Conservation (phyloP, 35 echinoderm and acorn worm species). For the Ophiothrix spiculata region DNA sequence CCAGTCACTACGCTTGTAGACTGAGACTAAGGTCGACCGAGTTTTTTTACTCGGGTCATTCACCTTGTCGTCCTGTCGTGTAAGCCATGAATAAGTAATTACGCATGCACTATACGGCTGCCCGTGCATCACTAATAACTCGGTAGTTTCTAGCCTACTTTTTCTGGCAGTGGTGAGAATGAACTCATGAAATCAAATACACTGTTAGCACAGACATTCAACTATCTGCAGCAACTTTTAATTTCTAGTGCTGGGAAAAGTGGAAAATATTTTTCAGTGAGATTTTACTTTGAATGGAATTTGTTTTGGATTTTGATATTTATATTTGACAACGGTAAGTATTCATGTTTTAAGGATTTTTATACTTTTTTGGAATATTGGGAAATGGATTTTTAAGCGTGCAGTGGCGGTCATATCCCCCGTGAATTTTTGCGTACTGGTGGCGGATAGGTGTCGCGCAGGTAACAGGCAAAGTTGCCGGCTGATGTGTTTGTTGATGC, state of each 20-base stretch:
- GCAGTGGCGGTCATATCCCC: too few relatives aligned
- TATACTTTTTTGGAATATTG: too few relatives aligned
- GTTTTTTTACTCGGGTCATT: constrained; percentile 15
- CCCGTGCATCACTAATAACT: constrained; percentile 53
- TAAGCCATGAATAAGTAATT: constrained; percentile 53
- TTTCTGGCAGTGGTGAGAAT: constrained; percentile 12
- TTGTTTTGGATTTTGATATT: background rate
- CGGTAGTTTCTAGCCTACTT: constrained; percentile 75
- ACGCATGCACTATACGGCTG: constrained; percentile 57
- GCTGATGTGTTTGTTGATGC: too few relatives aligned
- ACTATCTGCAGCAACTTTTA: background rate
- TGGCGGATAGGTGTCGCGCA: too few relatives aligned
- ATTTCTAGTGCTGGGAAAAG: background rate
- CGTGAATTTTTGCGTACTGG: too few relatives aligned
- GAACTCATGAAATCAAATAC: background rate
- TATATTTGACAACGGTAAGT: too few relatives aligned
- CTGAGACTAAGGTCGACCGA: background rate
- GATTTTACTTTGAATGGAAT: background rate
- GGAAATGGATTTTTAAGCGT: too few relatives aligned
- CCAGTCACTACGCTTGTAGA: background rate
- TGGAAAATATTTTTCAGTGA: background rate
- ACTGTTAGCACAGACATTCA: background rate
- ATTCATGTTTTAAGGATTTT: too few relatives aligned
- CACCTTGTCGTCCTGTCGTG: constrained; percentile 5
- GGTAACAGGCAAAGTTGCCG: too few relatives aligned